Conservation (phyloP, 2,113 vertebrate species). For the Lepisosteus osseus region DNA sequence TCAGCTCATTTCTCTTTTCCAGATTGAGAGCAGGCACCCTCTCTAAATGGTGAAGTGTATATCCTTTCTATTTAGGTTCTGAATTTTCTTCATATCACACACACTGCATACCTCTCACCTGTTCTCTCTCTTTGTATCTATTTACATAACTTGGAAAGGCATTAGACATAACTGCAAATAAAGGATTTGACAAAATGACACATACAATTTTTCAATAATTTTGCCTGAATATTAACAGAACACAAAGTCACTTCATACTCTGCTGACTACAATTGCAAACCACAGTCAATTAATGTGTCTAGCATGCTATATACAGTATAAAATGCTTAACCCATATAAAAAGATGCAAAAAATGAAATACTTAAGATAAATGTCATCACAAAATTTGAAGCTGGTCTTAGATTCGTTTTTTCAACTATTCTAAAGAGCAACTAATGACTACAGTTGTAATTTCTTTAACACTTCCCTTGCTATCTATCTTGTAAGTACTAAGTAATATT, state of each 20-base stretch:
- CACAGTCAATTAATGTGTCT: neutral
- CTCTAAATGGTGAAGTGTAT: neutral
- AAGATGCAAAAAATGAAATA: neutral
- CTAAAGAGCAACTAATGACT: neutral
- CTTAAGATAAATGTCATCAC: neutral
- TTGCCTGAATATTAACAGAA: neutral
- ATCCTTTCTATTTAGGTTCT: slow-evolving; percentile 8
- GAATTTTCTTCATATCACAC: slow-evolving; percentile 16
- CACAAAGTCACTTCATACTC: neutral
- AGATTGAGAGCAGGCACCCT: slow-evolving; percentile 23
- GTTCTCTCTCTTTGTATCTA: neutral
- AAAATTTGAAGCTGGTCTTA: neutral
- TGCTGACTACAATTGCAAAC: neutral
- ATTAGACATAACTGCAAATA: slow-evolving; percentile 11
- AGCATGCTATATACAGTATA: neutral
- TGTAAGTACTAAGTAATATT: too few relatives aligned
- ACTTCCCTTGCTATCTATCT: too few relatives aligned
- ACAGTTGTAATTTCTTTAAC: too few relatives aligned
- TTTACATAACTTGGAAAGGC: neutral
- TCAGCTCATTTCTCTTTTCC: slow-evolving; percentile 25
- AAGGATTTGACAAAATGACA: neutral
- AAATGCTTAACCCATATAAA: neutral
- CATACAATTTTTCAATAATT: neutral
- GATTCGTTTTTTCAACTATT: neutral
- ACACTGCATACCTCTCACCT: neutral